Evolutionary conservation across 92 coral and sea anemone species (phyloP), one percentile per base, ranked within the genome.

Genomic region (Siderastrea siderea): DNA sequence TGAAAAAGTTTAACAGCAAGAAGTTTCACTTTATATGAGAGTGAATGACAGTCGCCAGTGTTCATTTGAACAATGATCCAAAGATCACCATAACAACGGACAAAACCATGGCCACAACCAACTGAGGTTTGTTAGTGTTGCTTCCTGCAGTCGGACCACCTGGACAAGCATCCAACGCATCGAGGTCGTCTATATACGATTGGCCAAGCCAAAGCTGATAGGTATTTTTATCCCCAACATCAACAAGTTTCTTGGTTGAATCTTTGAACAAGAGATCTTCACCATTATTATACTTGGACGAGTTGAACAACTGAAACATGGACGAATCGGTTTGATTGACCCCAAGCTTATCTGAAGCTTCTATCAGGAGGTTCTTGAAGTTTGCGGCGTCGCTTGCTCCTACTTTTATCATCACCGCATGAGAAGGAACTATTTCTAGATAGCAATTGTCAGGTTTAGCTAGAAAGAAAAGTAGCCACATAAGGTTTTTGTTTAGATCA

Each of bases 241-340:
- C 82, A 14, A 64, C 82, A 16, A 91, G 74, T 26, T 17, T 70
- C 68, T 67, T 57, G 71, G 94, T 87, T 12, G 91, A 80, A 74
- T 91, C 94, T 69, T 82, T 76, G 55, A 91, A 91, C 48, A 91
- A 58, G n/a, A 87, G 89, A 57, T 91, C 78, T 6, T 7, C 16
- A 15, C 65, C 78, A 5, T 2, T 17, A 17, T 46, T 55, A 43
- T 87, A 91, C 48, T 60, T 69, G 17, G 17, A 17, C 0, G 94
- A 91, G 61, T 58, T 13, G 55, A 91, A 91, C 51, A 91, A 54
- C 66, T 59, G 69, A 58, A 91, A 91, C 8, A 3, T 19, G 26
- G 72, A 48, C 57, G 91, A 77, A 49, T 86, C 47, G 4, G 94
- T 61, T 0, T 38, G 52, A 51, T 53, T 77, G 47, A 64, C 70